Evolutionary conservation across 2,797 vertebrate genomes (phyloP).

Genomic region (Monodelphis domestica): DNA sequence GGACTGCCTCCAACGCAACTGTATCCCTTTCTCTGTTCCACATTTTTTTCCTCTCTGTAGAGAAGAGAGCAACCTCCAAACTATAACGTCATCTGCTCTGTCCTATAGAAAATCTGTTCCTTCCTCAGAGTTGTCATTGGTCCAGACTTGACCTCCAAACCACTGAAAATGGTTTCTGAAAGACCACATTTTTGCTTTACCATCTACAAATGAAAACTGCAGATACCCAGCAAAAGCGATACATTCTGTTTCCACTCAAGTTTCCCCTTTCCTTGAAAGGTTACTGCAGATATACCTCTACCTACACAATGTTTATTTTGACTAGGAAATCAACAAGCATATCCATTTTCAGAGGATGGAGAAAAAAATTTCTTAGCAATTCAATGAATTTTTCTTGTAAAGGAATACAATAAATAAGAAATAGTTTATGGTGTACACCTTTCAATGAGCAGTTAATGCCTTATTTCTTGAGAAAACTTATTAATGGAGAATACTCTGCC

Average conservation of each 20-base stretch:
- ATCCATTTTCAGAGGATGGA: neutral
- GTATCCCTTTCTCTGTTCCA: neutral
- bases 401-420: neutral
- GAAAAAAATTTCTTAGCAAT: neutral
- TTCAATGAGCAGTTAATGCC: neutral
- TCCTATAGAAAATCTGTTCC: neutral
- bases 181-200: neutral
- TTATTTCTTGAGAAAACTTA: neutral
- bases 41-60: conserved; percentile 17
- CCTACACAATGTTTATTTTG: neutral
- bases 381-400: neutral
- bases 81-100: conserved; percentile 59
- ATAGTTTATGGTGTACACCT: neutral
- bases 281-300: neutral
- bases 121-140: neutral
- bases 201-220: neutral
- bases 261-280: neutral
- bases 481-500: neutral
- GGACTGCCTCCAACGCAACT: neutral
- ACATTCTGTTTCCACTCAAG: neutral
- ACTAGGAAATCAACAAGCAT: neutral
- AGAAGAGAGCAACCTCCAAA: conserved; percentile 35
- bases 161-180: neutral
- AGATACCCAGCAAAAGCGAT: neutral
- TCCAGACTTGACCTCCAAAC: neutral